A percentile compares a stretch with the other conserved stretches of the same genome.
These are phyloP conservation scores for Parnassius smintheus DNA, from an alignment of 2,888 invertebrate species.

Conservation along the genomic window DNA sequence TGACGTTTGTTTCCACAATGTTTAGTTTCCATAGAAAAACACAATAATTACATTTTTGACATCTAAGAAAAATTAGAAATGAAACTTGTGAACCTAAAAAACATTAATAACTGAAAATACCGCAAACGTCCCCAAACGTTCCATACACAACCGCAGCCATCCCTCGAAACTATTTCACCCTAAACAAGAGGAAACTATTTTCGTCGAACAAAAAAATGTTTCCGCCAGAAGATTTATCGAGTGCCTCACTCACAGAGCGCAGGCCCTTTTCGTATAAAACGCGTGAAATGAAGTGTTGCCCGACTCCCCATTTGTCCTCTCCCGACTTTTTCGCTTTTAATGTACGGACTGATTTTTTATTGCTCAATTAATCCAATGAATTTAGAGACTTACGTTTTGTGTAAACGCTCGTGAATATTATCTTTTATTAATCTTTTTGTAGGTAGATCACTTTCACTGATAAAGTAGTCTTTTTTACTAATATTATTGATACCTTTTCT, in stretches of 20 bases:
- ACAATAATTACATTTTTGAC: conserved; percentile 2
- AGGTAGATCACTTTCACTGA: too few species aligned
- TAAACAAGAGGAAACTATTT: conserved; percentile 78
- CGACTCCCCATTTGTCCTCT: conserved; percentile 47
- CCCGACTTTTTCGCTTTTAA: conserved; percentile 43
- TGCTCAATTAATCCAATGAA: conserved; percentile 66
- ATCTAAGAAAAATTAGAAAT: conserved; percentile 11
- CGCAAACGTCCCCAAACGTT: conserved; percentile 8
- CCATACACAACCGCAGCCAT: conserved; percentile 32
- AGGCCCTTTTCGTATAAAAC: conserved; percentile 63
- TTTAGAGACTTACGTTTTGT: conserved; percentile 20
- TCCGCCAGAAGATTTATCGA: conserved; percentile 74
- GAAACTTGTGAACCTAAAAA: conserved; percentile 12
- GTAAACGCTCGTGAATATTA: neutral
- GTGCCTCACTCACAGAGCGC: conserved; percentile 54
- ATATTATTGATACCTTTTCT: too few species aligned
- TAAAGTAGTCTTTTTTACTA: too few species aligned
- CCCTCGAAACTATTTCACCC: conserved; percentile 54
- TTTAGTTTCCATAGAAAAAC: too few species aligned
- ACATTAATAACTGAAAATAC: conserved; percentile 23
- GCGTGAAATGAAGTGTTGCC: conserved; percentile 79
- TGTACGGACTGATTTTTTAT: conserved; percentile 62
- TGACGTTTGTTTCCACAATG: too few species aligned
- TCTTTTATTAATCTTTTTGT: neutral
- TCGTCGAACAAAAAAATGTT: conserved; percentile 75